Conservation (phyloP, 1,140 invertebrate species). For the Drosophila novamexicana region DNA sequence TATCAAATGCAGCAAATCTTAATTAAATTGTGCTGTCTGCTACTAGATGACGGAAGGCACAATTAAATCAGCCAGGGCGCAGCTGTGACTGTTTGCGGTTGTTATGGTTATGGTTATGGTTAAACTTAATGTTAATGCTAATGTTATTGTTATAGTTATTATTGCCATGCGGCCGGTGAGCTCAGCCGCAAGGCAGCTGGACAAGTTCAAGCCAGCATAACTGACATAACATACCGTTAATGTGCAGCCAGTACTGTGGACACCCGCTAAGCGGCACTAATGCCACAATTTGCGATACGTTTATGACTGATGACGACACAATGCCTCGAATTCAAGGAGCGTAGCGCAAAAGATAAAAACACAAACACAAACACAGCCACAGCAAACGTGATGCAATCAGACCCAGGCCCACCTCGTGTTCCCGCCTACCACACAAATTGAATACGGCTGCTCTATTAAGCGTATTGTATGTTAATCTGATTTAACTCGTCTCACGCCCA, state of each 20-base stretch:
- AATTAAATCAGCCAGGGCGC: slow-evolving; percentile 30
- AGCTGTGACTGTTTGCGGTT: slow-evolving; percentile 13
- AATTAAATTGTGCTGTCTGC: slow-evolving; percentile 36
- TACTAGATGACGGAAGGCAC: slow-evolving; percentile 6
- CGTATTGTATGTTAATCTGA: slow-evolving; percentile 68
- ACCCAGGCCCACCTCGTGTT: background rate
- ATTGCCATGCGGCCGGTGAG: slow-evolving; percentile 29
- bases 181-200: slow-evolving; percentile 17
- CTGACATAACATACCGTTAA: slow-evolving; percentile 33
- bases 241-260: slow-evolving; percentile 1
- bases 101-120: background rate
- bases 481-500: slow-evolving; percentile 31
- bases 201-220: slow-evolving; percentile 37
- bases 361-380: background rate
- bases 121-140: slow-evolving; percentile 12
- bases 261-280: slow-evolving; percentile 26
- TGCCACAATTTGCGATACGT: slow-evolving; percentile 29
- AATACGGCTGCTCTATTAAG: slow-evolving; percentile 42
- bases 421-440: slow-evolving; percentile 21
- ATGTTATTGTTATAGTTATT: slow-evolving; percentile 12
- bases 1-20: slow-evolving; percentile 30
- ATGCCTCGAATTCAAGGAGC: slow-evolving; percentile 22
- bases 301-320: slow-evolving; percentile 42
- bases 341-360: background rate
- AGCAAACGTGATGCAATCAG: slow-evolving; percentile 14